Base-by-base conservation (phyloP, 2,888 invertebrate genomes). In the Cephus nigrinus region DNA sequence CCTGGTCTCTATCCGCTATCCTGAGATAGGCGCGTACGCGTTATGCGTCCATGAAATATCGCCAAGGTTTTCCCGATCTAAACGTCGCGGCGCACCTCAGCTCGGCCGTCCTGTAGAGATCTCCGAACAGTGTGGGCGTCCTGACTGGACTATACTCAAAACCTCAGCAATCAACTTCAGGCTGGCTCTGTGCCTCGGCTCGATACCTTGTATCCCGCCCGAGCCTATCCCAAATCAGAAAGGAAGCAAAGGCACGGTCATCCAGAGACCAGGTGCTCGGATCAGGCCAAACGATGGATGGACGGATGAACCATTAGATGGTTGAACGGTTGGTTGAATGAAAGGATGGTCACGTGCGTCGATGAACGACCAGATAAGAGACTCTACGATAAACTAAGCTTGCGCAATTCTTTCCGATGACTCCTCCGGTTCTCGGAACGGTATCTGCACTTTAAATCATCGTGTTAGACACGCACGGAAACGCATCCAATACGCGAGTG, bases 391-490 rank as follows among this genome's bases (percentile, higher is more conserved):
- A 55, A 55, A 23, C 55, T 9, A 9, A 1, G 55, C 55, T 55
- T 23, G 55, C 55, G 23, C 55, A 23, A 55, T 55, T 23, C 55
- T 23, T 55, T 5, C 55, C 9, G 23, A 55, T 55, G 55, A 23
- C 55, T 23, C 55, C 23, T 9, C 55, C 23, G 5, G 55, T 23
- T 55, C 55, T 55, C 23, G 55, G 55, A 55, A 55, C 55, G 55
- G 55, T 55, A 55, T 55, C 55, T 55, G 55, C 55, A 55, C 55
- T 55, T 75, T 82, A 82, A 83, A 79, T 79, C 80, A 80, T 82
- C 77, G 73, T 74, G 79, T 81, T 79, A 76, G 77, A 72, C 78
- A n/a, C 55, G 55, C 55, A 55, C 55, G 55, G 55, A 55, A 55
- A 55, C 55, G 55, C 55, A 55, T 55, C 55, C 55, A 55, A 55